phyloP scores from a whole-genome alignment of 2,113 vertebrate species.

The Gobio gobio region DNA sequence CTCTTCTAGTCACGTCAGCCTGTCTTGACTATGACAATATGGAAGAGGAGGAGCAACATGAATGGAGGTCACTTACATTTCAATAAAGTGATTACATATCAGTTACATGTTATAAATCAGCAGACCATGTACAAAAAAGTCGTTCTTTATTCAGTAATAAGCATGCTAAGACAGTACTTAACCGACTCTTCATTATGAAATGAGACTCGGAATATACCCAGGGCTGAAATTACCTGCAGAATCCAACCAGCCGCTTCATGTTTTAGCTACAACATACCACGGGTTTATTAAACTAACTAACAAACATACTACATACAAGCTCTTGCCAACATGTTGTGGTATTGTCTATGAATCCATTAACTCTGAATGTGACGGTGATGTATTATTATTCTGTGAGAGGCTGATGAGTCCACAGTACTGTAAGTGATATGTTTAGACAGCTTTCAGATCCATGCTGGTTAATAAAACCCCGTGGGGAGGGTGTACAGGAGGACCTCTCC shows the following conservation, averaged over 20 bases:
- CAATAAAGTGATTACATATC: neutral
- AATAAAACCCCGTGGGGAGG: constrained; percentile 4
- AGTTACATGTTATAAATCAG: neutral
- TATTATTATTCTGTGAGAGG: constrained; percentile 3
- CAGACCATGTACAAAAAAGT: neutral
- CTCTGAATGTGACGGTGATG: neutral
- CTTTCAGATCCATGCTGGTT: constrained; percentile 26
- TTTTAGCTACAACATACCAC: neutral
- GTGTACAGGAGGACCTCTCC: constrained; percentile 14
- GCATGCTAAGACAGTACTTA: neutral
- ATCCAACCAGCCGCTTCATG: neutral
- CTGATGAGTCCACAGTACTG: neutral
- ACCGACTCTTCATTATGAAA: neutral
- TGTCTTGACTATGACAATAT: neutral
- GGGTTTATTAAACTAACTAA: neutral
- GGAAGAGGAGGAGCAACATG: neutral
- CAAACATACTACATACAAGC: neutral
- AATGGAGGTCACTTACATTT: neutral
- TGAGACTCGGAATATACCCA: neutral
- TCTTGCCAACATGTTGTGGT: neutral
- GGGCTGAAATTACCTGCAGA: neutral
- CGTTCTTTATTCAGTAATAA: neutral
- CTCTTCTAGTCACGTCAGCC: constrained; percentile 7
- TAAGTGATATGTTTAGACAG: constrained; percentile 40
- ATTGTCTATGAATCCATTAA: neutral